Conservation (phyloP, 2,113 vertebrate genomes). For the Sinocyclocheilus anophthalmus region DNA sequence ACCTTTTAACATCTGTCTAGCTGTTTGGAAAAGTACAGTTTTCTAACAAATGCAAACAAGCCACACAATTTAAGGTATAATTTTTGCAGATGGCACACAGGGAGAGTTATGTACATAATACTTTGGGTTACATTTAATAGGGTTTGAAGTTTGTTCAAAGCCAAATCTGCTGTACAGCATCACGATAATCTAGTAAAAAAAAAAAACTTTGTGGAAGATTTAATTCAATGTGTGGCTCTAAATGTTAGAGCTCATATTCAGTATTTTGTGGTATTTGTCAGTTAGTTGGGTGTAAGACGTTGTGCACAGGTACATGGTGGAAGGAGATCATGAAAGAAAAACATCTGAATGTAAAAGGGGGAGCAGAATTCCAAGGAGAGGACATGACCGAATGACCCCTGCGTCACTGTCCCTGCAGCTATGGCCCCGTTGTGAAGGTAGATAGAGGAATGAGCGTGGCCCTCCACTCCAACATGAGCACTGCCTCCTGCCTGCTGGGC, state of each 20-base stretch:
- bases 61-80: not conserved
- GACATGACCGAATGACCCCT: conserved; percentile 75
- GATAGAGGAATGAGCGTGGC: conserved; percentile 69
- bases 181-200: not conserved
- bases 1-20: not conserved
- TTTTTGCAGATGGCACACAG: no score
- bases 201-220: not conserved
- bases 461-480: conserved; percentile 73
- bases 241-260: conserved; percentile 6
- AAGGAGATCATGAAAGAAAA: conserved; percentile 29
- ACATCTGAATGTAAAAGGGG: conserved; percentile 57
- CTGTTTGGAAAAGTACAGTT: not conserved
- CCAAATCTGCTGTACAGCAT: not conserved
- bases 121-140: not conserved
- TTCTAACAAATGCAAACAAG: not conserved
- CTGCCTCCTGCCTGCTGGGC: conserved; percentile 81
- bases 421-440: conserved; percentile 77
- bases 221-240: not conserved
- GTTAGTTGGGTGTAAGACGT: conserved; percentile 6
- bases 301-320: conserved; percentile 38
- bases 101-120: not conserved
- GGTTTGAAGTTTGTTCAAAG: not conserved
- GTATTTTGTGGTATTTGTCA: not conserved
- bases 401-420: conserved; percentile 77
- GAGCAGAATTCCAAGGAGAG: conserved; percentile 63